Percentiles rank a stretch among this genome's conserved stretches.
These are phyloP conservation scores for Tetramorium bicarinatum DNA, from an alignment of 2,888 invertebrate species.

Conservation along the genomic window DNA sequence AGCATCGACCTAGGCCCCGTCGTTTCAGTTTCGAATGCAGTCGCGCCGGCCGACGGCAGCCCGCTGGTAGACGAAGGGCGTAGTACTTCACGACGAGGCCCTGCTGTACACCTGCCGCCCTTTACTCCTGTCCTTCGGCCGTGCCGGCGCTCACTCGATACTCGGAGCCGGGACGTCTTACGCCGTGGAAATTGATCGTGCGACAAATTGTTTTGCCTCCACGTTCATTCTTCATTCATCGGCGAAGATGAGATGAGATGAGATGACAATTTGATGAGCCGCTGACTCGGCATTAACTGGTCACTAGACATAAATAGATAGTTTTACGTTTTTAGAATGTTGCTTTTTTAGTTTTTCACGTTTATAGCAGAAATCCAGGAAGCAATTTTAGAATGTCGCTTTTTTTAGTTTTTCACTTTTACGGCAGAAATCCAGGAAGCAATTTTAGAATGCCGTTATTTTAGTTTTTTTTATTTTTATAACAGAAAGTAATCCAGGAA, in stretches of 20 bases:
- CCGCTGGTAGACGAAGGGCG: slow-evolving; percentile 33
- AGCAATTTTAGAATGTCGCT: background rate
- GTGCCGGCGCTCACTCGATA: background rate
- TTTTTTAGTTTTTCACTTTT: too few species aligned
- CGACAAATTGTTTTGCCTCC: background rate
- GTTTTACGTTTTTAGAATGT: background rate
- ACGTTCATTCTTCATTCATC: background rate
- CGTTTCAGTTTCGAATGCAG: background rate
- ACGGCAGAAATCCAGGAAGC: too few species aligned
- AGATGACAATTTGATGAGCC: background rate
- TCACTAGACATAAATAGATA: background rate
- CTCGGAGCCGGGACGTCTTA: background rate
- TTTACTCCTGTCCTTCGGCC: background rate
- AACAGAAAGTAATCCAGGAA: background rate
- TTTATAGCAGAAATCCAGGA: background rate
- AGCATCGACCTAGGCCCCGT: background rate
- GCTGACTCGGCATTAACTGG: background rate
- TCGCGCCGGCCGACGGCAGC: background rate
- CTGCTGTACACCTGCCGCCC: slow-evolving; percentile 5
- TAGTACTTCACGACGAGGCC: slow-evolving; percentile 22
- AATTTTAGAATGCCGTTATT: background rate
- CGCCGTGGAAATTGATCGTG: background rate
- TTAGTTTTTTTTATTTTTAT: background rate
- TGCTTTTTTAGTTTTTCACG: background rate
- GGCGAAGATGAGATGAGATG: background rate